A percentile compares a stretch with the other conserved stretches of the same genome.
phyloP scores from a whole-genome alignment of 2,113 vertebrate genomes.

The Upupa epops region DNA sequence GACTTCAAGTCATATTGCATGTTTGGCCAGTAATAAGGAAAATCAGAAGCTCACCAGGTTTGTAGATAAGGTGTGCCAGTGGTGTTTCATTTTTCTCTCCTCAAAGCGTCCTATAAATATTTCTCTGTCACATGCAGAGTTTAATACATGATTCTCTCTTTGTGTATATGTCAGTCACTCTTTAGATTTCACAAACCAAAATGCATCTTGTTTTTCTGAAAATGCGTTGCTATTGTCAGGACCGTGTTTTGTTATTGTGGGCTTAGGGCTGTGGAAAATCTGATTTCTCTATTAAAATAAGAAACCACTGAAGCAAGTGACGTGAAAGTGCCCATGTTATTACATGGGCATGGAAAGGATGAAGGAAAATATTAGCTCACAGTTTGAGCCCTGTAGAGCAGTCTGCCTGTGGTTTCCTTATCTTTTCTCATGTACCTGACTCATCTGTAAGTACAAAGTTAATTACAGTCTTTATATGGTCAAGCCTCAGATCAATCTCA shows the following conservation, averaged over 20 bases:
- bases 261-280: neutral
- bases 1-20: neutral
- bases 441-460: conserved; percentile 27
- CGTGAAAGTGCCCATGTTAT: neutral
- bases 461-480: conserved; percentile 43
- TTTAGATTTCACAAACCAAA: neutral
- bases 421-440: neutral
- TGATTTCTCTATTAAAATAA: conserved; percentile 17
- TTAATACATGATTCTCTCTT: neutral
- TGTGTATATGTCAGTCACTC: neutral
- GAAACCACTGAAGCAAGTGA: neutral
- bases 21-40: neutral
- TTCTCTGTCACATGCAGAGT: fast-evolving
- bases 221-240: neutral
- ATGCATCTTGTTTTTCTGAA: neutral
- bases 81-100: neutral
- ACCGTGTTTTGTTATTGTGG: neutral
- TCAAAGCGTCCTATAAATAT: neutral
- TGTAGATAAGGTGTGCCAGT: neutral
- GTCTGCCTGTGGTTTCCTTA: neutral
- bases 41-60: neutral
- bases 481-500: neutral
- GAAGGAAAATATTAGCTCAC: conserved; percentile 3
- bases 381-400: neutral
- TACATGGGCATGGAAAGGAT: neutral